A percentile compares a stretch with the other conserved stretches of the same genome.
These are phyloP conservation scores for Nyctibius bracteatus DNA, from an alignment of 2,113 vertebrate genomes.

Conservation along the genomic window DNA sequence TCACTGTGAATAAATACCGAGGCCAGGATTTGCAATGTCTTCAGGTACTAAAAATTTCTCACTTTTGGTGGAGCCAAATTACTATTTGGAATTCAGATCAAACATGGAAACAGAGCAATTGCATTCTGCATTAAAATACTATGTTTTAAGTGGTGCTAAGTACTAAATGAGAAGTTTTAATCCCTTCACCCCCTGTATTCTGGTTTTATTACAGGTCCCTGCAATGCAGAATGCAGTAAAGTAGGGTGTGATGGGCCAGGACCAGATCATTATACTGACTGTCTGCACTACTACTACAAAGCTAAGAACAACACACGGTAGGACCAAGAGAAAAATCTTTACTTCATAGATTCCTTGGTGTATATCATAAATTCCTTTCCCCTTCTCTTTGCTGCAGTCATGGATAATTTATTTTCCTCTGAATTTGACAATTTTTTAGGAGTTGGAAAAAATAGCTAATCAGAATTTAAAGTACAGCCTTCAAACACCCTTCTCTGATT, in stretches of 20 bases:
- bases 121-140: background rate
- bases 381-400: background rate
- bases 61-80: background rate
- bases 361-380: background rate
- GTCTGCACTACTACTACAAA: conserved; percentile 96
- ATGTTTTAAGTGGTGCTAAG: background rate
- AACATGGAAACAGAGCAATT: background rate
- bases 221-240: conserved; percentile 92
- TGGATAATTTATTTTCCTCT: background rate
- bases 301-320: conserved; percentile 98
- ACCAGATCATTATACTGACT: conserved; percentile 95
- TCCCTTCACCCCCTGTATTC: background rate
- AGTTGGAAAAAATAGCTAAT: background rate
- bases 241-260: conserved; percentile 94
- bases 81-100: background rate
- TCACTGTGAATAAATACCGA: background rate
- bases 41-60: background rate
- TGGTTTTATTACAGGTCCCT: conserved; percentile 79
- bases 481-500: background rate
- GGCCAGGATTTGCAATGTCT: background rate
- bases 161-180: background rate
- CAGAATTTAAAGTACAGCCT: background rate
- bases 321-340: background rate
- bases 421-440: background rate
- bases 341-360: background rate